A percentile compares a stretch with the other conserved stretches of the same genome.
Evolutionary conservation across 2,113 vertebrate species (phyloP).

Genomic region (Crotophaga sulcirostris): DNA sequence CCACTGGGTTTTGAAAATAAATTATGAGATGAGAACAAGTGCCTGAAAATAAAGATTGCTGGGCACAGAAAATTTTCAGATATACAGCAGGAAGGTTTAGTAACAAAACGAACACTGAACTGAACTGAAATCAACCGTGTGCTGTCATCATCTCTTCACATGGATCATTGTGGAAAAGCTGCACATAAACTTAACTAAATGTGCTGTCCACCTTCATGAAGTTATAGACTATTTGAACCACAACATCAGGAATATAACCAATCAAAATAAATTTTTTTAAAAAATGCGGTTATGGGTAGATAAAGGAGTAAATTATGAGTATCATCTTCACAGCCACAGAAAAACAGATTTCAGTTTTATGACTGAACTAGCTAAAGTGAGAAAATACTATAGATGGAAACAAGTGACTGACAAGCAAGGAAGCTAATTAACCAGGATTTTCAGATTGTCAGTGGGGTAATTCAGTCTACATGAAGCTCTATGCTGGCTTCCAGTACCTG

Average conservation of each 20-base stretch:
- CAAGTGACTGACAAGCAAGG: constrained; percentile 45
- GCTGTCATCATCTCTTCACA: not conserved
- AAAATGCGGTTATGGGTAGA: not conserved
- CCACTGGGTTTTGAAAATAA: not conserved
- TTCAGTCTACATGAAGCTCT: constrained; percentile 44
- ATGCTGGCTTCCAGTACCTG: not conserved
- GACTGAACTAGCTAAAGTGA: constrained; percentile 29
- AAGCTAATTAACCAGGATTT: constrained; percentile 46
- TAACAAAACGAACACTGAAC: not conserved
- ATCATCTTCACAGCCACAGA: constrained; percentile 7
- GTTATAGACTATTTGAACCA: not conserved
- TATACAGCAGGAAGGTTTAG: not conserved
- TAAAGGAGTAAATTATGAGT: constrained; percentile 32
- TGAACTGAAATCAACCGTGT: not conserved
- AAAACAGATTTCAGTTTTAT: constrained; percentile 48
- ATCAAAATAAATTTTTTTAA: not conserved
- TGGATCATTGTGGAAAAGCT: not conserved
- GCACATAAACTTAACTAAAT: not conserved
- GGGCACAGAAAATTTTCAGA: not conserved
- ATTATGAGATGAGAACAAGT: not conserved
- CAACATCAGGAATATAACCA: not conserved
- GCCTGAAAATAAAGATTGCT: not conserved
- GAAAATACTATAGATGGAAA: constrained; percentile 32
- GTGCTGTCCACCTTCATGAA: not conserved
- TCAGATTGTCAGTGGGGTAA: constrained; percentile 12